These are phyloP conservation scores for Sarcophaga variegata DNA, from an alignment of 2,888 invertebrate genomes.

Conservation along the genomic window DNA sequence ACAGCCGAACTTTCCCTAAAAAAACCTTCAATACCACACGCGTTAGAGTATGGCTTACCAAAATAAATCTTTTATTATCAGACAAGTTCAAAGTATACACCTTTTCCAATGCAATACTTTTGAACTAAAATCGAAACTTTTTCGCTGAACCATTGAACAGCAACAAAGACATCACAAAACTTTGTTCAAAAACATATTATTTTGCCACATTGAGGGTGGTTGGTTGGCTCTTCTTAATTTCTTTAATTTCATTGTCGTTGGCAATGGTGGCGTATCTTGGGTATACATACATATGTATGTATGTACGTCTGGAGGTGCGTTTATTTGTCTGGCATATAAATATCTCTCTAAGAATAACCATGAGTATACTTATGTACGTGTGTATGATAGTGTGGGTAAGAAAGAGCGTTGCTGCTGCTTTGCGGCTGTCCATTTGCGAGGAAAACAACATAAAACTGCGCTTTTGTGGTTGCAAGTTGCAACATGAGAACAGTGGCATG, in stretches of 20 bases:
- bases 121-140: too few relatives aligned
- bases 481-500: conserved; percentile 44
- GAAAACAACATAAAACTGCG: conserved; percentile 45
- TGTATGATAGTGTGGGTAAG: not conserved
- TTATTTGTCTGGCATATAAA: conserved; percentile 2
- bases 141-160: too few relatives aligned
- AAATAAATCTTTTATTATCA: not conserved
- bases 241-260: not conserved
- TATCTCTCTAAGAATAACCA: conserved; percentile 23
- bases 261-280: not conserved
- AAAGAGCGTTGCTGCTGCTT: not conserved
- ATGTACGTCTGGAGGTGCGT: not conserved
- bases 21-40: too few relatives aligned
- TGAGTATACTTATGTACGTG: not conserved
- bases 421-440: conserved; percentile 35
- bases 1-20: too few relatives aligned
- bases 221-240: not conserved
- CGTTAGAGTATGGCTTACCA: too few relatives aligned
- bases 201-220: conserved; percentile 20
- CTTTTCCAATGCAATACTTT: not conserved
- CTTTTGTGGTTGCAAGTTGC: conserved; percentile 57
- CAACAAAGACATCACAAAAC: conserved; percentile 29
- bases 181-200: conserved; percentile 42
- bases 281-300: too few relatives aligned
- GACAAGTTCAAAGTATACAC: not conserved